Evolutionary conservation across 2,797 vertebrate genomes (phyloP), one percentile per base, ranked within the genome.

Genomic region (Lerista edwardsae): DNA sequence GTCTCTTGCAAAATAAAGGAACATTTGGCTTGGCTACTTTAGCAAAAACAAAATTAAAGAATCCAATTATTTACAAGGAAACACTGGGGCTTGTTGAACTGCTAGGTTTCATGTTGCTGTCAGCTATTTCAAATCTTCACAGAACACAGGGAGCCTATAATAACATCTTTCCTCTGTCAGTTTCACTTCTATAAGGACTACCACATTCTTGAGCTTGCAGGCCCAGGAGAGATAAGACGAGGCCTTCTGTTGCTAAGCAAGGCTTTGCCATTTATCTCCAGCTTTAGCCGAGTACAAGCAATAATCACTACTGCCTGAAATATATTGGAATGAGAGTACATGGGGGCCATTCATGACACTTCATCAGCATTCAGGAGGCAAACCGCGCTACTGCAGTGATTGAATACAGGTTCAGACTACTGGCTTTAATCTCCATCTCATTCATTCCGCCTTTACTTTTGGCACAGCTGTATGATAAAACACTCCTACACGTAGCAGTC

Each of bases 351-450:
- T 97, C 97, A 97, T 96, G 94, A 93, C 80, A 94, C 94, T 96
- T 95, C 94, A 98, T 97, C 97, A 97, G 97, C 97, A 98, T 97
- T 97, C 97, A 97, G 95, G 94, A 95, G 86, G 96, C 95, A 95
- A 94, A 94, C 94, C 90, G 91, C 91, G 94, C 93, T 94, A 96
- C 95, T 96, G 95, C 92, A 92, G 95, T 96, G 96, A 96, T 96
- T 97, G 97, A 97, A 97, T 97, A 96, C 97, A 96, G 95, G 97
- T 96, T 96, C 94, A 94, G 95, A 96, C 92, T 95, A 95, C 96
- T 97, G 96, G 95, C 97, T 97, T 97, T 98, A 97, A 98, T 97
- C 97, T 97, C 96, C 94, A 96, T 95, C 96, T 96, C 96, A 96
- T 97, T 97, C 97, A 97, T 97, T 96, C 96, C 95, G 96, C 91